Evolutionary conservation across 2,113 vertebrate species (phyloP).

Genomic region (Albula goreensis): DNA sequence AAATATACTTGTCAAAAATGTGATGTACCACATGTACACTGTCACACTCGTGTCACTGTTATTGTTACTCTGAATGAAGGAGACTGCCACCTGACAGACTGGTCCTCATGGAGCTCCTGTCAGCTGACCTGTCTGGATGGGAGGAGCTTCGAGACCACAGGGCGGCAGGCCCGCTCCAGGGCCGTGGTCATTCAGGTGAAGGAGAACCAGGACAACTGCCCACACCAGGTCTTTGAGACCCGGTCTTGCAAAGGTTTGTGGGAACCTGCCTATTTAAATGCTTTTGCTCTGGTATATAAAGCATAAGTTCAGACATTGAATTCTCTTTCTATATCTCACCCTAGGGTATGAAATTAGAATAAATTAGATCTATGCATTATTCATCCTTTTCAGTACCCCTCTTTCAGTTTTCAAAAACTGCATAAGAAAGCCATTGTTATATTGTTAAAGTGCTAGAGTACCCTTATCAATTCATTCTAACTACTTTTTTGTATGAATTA

Average conservation of each 20-base stretch:
- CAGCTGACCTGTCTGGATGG: conserved; percentile 92
- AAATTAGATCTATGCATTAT: not conserved
- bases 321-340: not conserved
- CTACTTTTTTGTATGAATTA: not conserved
- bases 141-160: conserved; percentile 83
- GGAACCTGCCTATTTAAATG: conserved; percentile 7
- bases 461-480: not conserved
- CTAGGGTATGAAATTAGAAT: no score
- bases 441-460: not conserved
- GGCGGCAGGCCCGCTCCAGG: conserved; percentile 85
- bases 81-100: conserved; percentile 91
- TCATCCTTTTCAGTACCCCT: no score
- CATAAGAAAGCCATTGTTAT: not conserved
- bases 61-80: conserved; percentile 60
- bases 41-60: not conserved
- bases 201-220: conserved; percentile 84
- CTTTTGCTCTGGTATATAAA: not conserved
- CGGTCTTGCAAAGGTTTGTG: conserved; percentile 84
- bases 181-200: conserved; percentile 80
- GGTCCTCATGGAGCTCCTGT: conserved; percentile 94
- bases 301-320: not conserved
- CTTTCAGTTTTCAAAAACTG: not conserved
- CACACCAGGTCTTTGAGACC: conserved; percentile 82
- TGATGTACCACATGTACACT: no score
- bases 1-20: no score